Evolutionary conservation across 2,797 vertebrate species (phyloP), one percentile per base, ranked within the genome.

Genomic region (Diglossa cyanea): DNA sequence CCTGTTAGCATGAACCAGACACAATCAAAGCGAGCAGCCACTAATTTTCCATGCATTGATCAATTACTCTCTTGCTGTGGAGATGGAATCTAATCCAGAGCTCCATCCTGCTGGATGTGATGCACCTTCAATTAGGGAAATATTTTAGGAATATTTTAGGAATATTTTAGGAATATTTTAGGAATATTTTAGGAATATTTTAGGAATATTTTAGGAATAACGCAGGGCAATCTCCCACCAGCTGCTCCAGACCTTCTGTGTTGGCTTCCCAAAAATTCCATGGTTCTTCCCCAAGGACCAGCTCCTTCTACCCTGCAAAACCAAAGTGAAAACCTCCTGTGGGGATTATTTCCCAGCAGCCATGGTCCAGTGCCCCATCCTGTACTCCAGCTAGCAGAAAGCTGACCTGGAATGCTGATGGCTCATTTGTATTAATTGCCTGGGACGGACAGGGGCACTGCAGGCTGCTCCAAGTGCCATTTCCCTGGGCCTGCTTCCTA

Each of bases 341-440:
- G 85, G 39, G 30, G 33, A 58, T 77, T n/a, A n/a, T 42, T 76
- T 66, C 57, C 74, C 10, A 13, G 17, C 50, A 86, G 88, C 45
- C 42, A 6, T 2, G 25, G 24, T 40, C 75, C 6, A 83, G 40
- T 45, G 57, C 23, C 70, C 44, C 74, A 37, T 40, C 24, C 82
- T 26, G 5, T 7, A 7, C 60, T 85, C 44, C 53, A 72, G 71
- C 47, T 26, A 5, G 40, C 54, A 54, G 58, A 21, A 68, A 76
- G 53, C 3, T 39, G 84, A 37, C 60, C 71, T 58, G 4, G 0
- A 35, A n/a, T 19, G 11, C 67, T 47, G 60, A 40, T 70, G 37
- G 51, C 65, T 93, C 75, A 57, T 82, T 91, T 79, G 31, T 79
- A 53, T 93, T 85, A 85, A 95, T 95, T 93, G 80, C 57, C 86